A percentile compares a stretch with the other conserved stretches of the same genome.
Evolutionary conservation across 2,797 vertebrate genomes (phyloP).

Genomic region (Schizothorax lantsangensis): DNA sequence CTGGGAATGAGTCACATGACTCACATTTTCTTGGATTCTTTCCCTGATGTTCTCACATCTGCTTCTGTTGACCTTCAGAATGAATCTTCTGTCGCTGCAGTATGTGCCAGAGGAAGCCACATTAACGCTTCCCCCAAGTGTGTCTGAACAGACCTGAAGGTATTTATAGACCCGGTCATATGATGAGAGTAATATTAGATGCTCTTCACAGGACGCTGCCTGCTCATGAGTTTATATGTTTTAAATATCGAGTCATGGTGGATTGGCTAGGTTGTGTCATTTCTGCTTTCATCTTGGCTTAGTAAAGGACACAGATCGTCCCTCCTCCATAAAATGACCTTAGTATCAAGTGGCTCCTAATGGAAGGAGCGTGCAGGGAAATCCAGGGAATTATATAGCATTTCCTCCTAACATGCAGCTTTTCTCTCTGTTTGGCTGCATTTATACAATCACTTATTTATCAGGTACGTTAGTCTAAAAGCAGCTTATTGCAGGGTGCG

Average conservation of each 20-base stretch:
- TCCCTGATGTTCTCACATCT: conserved; percentile 31
- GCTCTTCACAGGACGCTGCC: background rate
- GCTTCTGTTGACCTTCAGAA: background rate
- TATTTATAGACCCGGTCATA: conserved; percentile 17
- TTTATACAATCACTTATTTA: conserved; percentile 12
- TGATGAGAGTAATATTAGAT: conserved; percentile 10
- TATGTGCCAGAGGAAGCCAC: background rate
- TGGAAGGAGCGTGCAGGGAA: conserved; percentile 17
- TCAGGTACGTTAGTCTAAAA: background rate
- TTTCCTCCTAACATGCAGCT: conserved; percentile 4
- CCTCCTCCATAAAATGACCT: conserved; percentile 21
- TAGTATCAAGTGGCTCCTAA: conserved; percentile 31
- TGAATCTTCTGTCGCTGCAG: background rate
- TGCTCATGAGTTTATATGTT: background rate
- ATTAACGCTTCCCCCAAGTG: background rate
- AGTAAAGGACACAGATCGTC: conserved; percentile 11
- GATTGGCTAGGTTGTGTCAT: background rate
- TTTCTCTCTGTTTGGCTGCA: background rate
- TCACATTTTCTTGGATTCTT: conserved; percentile 18
- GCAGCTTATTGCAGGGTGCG: background rate
- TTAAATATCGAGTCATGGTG: conserved; percentile 20
- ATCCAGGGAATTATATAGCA: background rate
- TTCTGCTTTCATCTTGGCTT: conserved; percentile 27
- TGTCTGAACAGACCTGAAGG: background rate
- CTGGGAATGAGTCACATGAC: conserved; percentile 41